Evolutionary conservation across 2,888 invertebrate species (phyloP).

Genomic region (Phyllotreta striolata): DNA sequence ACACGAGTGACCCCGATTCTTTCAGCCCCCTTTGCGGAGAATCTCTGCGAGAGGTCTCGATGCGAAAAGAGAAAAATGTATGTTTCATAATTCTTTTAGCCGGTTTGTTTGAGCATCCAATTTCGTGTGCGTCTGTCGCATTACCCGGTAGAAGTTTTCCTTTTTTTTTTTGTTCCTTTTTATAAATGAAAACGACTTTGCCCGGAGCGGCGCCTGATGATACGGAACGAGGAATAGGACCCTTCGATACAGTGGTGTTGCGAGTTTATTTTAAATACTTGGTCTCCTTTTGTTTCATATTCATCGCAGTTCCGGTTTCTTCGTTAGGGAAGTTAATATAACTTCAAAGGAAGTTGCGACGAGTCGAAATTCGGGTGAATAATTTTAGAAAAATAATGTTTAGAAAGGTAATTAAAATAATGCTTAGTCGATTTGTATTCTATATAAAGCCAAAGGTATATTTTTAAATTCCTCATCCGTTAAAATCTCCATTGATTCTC

Average conservation of each 20-base stretch:
- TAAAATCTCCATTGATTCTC: slow-evolving; percentile 16
- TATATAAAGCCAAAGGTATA: slow-evolving; percentile 14
- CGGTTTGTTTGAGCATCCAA: slow-evolving; percentile 40
- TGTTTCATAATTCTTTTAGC: slow-evolving; percentile 36
- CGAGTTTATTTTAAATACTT: too few relatives aligned
- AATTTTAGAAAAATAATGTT: background rate
- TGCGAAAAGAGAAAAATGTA: slow-evolving; percentile 29
- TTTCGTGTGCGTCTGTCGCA: slow-evolving; percentile 41
- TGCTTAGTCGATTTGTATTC: slow-evolving; percentile 15
- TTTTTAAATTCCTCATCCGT: slow-evolving; percentile 13
- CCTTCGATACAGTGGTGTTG: too few relatives aligned
- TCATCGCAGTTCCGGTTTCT: too few relatives aligned
- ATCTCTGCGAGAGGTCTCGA: background rate
- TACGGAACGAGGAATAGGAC: slow-evolving; percentile 22
- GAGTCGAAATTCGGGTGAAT: too few relatives aligned
- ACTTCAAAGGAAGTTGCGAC: too few relatives aligned
- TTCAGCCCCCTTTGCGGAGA: slow-evolving; percentile 11
- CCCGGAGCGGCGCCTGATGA: slow-evolving; percentile 28
- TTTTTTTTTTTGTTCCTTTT: slow-evolving; percentile 37
- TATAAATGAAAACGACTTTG: slow-evolving; percentile 42
- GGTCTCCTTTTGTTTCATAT: too few relatives aligned
- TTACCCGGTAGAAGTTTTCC: slow-evolving; percentile 44
- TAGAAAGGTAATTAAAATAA: background rate
- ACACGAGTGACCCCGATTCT: slow-evolving; percentile 34
- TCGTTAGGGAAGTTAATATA: too few relatives aligned